Evolutionary conservation across 2,888 invertebrate species (phyloP), one percentile per base, ranked within the genome.

Genomic region (Xestoiulus laeticollis): DNA sequence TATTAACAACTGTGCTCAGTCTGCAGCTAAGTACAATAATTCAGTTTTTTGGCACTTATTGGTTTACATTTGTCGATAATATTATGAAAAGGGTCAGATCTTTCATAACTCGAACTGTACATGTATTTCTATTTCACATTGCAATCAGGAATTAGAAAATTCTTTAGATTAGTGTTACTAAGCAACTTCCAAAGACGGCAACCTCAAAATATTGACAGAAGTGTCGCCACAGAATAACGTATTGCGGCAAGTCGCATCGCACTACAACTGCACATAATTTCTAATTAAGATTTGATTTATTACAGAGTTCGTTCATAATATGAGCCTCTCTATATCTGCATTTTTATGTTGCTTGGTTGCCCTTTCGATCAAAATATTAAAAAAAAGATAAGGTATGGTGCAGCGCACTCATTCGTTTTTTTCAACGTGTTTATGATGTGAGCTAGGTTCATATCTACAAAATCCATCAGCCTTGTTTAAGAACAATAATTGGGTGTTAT

Each of bases 151-250:
- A 48, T 48, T 48, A 14, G 12, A 16, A 48, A 48, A 16, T 48
- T 48, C 48, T 48, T 48, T 8, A 38, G 8, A 38, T 12, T 48
- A 14, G 48, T 48, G 48, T 48, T 48, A 48, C 48, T 48, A 12
- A 48, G 48, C 48, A 48, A 48, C 48, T 48, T 48, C 16, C 16
- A 16, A 19, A 16, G 16, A 48, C 12, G 48, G 48, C 14, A 48
- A 48, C 48, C 48, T 48, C 38, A 48, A 48, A 59, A 59, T 59
- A 59, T 59, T 59, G 59, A 59, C 59, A n/a, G 59, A 59, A 22
- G n/a, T 59, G 59, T 8, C 59, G 8, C 19, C 38, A 8, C 59
- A 19, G 22, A 59, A 59, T 59, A n/a, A 4, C 59, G 14, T 48
- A 3, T 48, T 48, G 48, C 48, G 2, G 48, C 14, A 48, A 48